Conservation (phyloP, 2,797 vertebrate genomes). For the Podarcis siculus region DNA sequence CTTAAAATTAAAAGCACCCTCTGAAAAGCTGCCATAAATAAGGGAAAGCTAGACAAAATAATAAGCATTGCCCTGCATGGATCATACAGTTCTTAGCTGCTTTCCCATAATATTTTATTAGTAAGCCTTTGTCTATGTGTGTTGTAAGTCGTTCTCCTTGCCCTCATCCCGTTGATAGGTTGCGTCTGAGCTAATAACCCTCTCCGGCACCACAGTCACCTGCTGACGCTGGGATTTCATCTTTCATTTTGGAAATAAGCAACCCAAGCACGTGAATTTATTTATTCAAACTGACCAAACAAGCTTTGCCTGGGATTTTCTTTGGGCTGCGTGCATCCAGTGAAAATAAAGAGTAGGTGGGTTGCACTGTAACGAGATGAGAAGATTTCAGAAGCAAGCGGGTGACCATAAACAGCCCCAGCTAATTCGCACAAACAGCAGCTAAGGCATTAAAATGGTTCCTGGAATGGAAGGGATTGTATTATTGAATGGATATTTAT, state of each 20-base stretch:
- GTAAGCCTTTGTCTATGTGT: background rate
- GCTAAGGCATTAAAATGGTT: background rate
- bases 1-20: background rate
- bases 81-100: background rate
- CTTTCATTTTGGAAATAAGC: background rate
- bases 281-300: background rate
- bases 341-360: background rate
- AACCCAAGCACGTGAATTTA: background rate
- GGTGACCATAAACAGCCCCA: background rate
- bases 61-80: slow-evolving; percentile 3
- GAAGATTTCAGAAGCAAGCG: background rate
- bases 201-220: background rate
- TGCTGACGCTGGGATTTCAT: background rate
- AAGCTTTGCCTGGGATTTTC: background rate
- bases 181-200: slow-evolving; percentile 10
- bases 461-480: background rate
- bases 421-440: background rate
- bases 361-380: background rate
- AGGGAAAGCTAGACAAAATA: background rate
- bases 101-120: slow-evolving; percentile 20
- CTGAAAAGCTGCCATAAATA: background rate
- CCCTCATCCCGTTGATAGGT: background rate
- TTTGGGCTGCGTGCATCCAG: background rate
- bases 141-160: background rate
- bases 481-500: background rate